Base-by-base conservation (phyloP, 2,797 vertebrate genomes). In the Hafferia zeledoni region DNA sequence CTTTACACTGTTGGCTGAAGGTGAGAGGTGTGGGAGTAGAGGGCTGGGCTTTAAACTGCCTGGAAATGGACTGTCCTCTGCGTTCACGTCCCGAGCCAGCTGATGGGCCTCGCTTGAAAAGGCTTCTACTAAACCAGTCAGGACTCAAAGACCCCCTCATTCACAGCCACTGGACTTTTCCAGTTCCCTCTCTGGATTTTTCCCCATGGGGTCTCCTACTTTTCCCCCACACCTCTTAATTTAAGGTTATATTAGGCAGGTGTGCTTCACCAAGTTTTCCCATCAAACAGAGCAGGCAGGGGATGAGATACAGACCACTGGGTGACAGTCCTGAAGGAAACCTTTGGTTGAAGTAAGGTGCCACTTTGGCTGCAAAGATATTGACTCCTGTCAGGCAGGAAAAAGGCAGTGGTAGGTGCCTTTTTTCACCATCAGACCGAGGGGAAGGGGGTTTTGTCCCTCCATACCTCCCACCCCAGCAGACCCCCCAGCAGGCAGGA, bases 61-160 rank as follows among this genome's bases (percentile, higher is more conserved):
- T 23, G 22, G 55, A 61, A 57, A 65, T 14, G 1, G 27, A 31
- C 9, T 31, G 6, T 25, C 15, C 13, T 10, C 33, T 14, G 2
- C 0, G 0, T 7, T 27, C 0, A 0, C 30, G 37, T 52, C 31
- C 46, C 0, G 2, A 83, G 60, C 37, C 76, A 39, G n/a, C 75
- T 70, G 78, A 78, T 76, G 14, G 59, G 57, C 61, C 49, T 60
- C 2, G 0, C 27, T 19, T 17, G 31, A 33, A 41, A 76, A 60
- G 6, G 31, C 59, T 65, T 59, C 71, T 41, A 3, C 53, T 31
- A 7, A 43, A 69, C 7, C 44, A 28, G 33, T 2, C 33, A 17
- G 37, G 46, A 31, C 31, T 47, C 10, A 5, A 56, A 85, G n/a
- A 2, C 16, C 4, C 13, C 23, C 14, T 22, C 44, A 13, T 5